phyloP scores from a whole-genome alignment of 1,140 invertebrate genomes.

The Pomacea maculata region DNA sequence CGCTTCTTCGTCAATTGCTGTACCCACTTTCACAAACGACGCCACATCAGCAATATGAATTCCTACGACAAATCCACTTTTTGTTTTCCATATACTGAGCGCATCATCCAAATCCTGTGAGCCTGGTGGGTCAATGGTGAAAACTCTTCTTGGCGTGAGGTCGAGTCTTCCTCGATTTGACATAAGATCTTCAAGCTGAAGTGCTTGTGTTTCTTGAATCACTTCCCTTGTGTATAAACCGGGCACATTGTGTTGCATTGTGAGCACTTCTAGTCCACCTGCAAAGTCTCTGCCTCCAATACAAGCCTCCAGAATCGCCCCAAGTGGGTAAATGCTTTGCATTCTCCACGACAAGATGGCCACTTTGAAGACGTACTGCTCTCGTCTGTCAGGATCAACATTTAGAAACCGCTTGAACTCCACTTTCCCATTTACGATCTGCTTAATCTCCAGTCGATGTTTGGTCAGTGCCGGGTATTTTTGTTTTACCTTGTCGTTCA shows the following conservation, averaged over 20 bases:
- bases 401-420: constrained; percentile 20
- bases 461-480: constrained; percentile 16
- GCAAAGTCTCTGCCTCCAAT: constrained; percentile 25
- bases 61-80: constrained; percentile 39
- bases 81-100: constrained; percentile 72
- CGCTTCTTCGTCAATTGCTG: constrained; percentile 55
- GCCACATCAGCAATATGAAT: constrained; percentile 63
- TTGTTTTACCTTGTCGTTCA: constrained; percentile 26
- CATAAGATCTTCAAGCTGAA: not conserved
- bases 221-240: constrained; percentile 27
- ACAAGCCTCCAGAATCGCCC: constrained; percentile 34
- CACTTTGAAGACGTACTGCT: constrained; percentile 41
- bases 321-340: constrained; percentile 34
- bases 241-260: constrained; percentile 32
- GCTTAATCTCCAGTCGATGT: constrained; percentile 29
- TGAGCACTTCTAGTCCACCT: constrained; percentile 30
- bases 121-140: constrained; percentile 96
- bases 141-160: constrained; percentile 72
- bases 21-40: constrained; percentile 45
- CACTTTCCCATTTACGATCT: constrained; percentile 23
- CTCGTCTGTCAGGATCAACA: constrained; percentile 23
- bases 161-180: constrained; percentile 79
- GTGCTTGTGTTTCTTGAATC: constrained; percentile 12
- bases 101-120: constrained; percentile 99
- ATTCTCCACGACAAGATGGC: constrained; percentile 35